Conservation (phyloP, 64 coral and sea anemone genomes). For the Montipora efflorescens region DNA sequence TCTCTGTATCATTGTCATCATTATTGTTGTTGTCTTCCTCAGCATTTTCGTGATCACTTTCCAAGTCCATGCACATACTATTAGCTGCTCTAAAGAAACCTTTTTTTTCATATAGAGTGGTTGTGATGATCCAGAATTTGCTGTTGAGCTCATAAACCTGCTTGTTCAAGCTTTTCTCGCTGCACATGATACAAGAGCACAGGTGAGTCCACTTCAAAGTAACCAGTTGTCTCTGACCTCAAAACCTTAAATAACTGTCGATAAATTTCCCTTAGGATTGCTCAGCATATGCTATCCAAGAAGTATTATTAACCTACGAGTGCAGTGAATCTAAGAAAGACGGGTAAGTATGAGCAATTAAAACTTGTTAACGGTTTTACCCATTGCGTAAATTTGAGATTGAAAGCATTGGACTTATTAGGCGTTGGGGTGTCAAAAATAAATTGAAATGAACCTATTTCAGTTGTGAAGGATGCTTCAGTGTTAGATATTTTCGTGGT, state of each 20-base stretch:
- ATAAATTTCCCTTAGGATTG: conserved; percentile 73
- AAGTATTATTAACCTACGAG: conserved; percentile 88
- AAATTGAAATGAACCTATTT: too few species aligned
- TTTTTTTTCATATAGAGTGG: conserved; percentile 64
- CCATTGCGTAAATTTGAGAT: too few species aligned
- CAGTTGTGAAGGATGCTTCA: too few species aligned
- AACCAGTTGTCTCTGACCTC: too few species aligned
- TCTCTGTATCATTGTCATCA: too few species aligned
- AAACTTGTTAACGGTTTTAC: neutral
- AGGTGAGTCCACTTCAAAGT: conserved; percentile 58
- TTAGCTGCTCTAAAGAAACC: neutral
- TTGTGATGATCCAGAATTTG: conserved; percentile 89
- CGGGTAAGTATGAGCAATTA: conserved; percentile 54
- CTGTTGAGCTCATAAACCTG: conserved; percentile 91
- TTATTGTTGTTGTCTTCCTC: too few species aligned
- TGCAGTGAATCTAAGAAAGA: conserved; percentile 86
- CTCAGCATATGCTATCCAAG: conserved; percentile 97
- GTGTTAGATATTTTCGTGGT: too few species aligned
- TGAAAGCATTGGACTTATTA: neutral
- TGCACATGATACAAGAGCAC: conserved; percentile 93
- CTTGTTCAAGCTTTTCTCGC: conserved; percentile 92
- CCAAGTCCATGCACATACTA: neutral
- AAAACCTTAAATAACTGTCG: neutral
- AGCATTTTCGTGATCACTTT: neutral
- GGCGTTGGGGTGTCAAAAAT: too few species aligned